Evolutionary conservation across 1,140 invertebrate genomes (phyloP).

Genomic region (Stegodyphus dumicola): DNA sequence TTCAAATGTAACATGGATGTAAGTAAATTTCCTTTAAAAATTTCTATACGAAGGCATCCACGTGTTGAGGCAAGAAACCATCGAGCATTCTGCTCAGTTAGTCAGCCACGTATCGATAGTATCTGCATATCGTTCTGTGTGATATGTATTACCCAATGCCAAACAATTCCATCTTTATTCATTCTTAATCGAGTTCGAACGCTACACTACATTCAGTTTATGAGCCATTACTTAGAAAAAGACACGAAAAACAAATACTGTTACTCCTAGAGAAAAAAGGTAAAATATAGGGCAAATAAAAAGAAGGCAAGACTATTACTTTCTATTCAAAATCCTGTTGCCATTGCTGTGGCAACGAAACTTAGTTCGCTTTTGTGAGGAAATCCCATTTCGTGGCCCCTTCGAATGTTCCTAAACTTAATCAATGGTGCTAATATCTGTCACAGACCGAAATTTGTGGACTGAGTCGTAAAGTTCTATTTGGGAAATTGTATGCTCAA

Average conservation of each 20-base stretch:
- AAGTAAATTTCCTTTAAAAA: too few relatives aligned
- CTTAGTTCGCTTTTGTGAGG: neutral
- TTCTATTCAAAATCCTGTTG: neutral
- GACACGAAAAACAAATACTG: neutral
- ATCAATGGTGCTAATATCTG: slow-evolving; percentile 48
- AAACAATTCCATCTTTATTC: too few relatives aligned
- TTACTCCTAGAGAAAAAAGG: neutral
- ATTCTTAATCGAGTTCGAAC: too few relatives aligned
- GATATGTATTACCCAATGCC: too few relatives aligned
- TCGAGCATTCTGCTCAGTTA: too few relatives aligned
- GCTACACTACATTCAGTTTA: neutral
- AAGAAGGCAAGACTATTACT: neutral
- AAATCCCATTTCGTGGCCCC: neutral
- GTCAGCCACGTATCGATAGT: too few relatives aligned
- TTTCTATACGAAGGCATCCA: too few relatives aligned
- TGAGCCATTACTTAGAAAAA: neutral
- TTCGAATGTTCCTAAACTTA: slow-evolving; percentile 18
- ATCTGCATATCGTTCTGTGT: too few relatives aligned
- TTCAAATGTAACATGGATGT: too few relatives aligned
- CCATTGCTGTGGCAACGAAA: neutral
- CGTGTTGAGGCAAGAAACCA: too few relatives aligned
- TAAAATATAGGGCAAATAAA: neutral
- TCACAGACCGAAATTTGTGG: slow-evolving; percentile 4
- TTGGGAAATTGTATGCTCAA: neutral
- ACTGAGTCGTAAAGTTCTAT: neutral